A percentile compares a stretch with the other conserved stretches of the same genome.
These are phyloP conservation scores for Lucilia sericata DNA, from an alignment of 1,140 invertebrate species.

Conservation along the genomic window DNA sequence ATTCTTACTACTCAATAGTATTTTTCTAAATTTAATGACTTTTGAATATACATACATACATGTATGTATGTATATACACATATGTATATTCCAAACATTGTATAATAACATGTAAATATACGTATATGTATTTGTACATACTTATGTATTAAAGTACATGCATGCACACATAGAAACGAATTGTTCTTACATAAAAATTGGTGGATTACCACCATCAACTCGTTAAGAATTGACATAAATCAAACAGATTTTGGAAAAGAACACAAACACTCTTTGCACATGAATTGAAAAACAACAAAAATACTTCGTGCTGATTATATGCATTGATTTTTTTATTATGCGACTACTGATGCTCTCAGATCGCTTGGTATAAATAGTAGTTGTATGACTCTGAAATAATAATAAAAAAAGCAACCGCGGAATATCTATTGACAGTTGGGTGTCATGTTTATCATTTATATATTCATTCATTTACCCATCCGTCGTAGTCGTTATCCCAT, in stretches of 20 bases:
- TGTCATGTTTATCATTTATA: conserved; percentile 60
- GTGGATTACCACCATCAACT: conserved; percentile 52
- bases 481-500: conserved; percentile 59
- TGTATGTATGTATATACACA: neutral
- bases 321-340: conserved; percentile 7
- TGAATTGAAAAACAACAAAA: neutral
- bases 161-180: neutral
- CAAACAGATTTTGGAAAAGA: conserved; percentile 58
- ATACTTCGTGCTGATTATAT: conserved; percentile 44
- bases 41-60: neutral
- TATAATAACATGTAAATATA: conserved; percentile 21
- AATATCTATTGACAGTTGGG: conserved; percentile 68
- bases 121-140: neutral
- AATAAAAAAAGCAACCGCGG: conserved; percentile 67
- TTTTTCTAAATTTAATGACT: conserved; percentile 25
- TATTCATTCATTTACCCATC: conserved; percentile 45
- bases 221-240: conserved; percentile 67
- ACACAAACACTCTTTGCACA: conserved; percentile 13
- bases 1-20: neutral
- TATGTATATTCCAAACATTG: neutral
- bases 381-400: neutral
- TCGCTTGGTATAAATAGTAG: neutral
- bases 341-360: neutral
- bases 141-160: neutral
- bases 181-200: conserved; percentile 12